Evolutionary conservation across 92 coral and sea anemone genomes (phyloP).

Genomic region (Zoanthus sociatus): DNA sequence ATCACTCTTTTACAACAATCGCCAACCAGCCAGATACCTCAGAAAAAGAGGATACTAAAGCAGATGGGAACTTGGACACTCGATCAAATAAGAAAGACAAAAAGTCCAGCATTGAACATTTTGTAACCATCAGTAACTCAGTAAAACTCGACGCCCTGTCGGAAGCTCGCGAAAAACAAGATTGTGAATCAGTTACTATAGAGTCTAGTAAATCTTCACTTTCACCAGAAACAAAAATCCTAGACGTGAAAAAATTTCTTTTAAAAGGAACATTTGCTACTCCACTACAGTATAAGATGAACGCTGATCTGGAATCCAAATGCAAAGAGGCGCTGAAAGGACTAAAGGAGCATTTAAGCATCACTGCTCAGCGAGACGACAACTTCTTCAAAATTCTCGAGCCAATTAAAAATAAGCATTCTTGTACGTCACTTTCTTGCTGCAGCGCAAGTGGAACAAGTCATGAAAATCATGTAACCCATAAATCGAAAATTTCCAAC

Average conservation of each 20-base stretch:
- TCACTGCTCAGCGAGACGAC: background rate
- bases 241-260: conserved; percentile 18
- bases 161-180: background rate
- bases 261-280: background rate
- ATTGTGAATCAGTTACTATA: background rate
- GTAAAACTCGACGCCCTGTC: background rate
- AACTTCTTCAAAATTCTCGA: background rate
- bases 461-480: conserved; percentile 24
- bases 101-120: background rate
- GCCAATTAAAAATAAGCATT: background rate
- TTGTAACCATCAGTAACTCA: background rate
- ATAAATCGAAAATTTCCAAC: conserved; percentile 71
- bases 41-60: background rate
- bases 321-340: background rate
- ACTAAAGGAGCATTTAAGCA: background rate
- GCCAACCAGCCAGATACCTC: background rate
- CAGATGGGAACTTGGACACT: background rate
- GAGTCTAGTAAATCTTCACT: background rate
- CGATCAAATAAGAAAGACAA: conserved; percentile 10
- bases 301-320: background rate
- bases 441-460: background rate
- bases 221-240: background rate
- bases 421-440: background rate
- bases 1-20: background rate
- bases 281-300: conserved; percentile 20